Conservation (phyloP, 2,113 vertebrate genomes). For the Eonycteris spelaea region DNA sequence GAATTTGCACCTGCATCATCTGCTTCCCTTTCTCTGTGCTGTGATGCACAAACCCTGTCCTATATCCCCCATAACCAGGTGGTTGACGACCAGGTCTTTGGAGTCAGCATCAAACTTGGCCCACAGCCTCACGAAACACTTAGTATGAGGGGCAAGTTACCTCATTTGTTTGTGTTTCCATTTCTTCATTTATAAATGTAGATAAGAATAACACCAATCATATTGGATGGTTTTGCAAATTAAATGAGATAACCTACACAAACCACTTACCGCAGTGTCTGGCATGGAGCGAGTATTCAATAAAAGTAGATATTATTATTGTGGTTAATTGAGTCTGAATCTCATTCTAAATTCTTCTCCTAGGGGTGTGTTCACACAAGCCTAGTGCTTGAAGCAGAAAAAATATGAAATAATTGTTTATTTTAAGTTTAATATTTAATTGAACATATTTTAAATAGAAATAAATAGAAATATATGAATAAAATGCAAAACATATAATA, state of each 20-base stretch:
- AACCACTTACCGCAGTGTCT: not conserved
- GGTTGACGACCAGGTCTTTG: not conserved
- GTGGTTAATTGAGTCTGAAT: not conserved
- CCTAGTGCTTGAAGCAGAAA: not conserved
- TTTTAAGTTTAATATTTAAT: constrained; percentile 41
- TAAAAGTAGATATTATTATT: not conserved
- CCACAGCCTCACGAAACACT: not conserved
- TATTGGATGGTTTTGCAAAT: not conserved
- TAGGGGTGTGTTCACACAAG: not conserved
- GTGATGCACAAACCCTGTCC: rapidly evolving
- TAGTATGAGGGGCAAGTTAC: not conserved
- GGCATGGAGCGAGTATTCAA: not conserved
- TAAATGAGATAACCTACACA: not conserved
- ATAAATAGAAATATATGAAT: not conserved
- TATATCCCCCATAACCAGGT: too few relatives aligned
- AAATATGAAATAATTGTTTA: not conserved
- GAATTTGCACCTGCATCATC: not conserved
- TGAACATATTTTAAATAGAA: not conserved
- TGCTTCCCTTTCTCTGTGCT: not conserved
- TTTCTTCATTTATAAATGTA: not conserved
- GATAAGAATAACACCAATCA: not conserved
- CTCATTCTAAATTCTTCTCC: not conserved
- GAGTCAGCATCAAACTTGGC: not conserved
- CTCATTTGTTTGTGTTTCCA: not conserved
- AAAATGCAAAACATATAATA: not conserved